Conservation (phyloP, 2,797 vertebrate genomes). For the Acanthiza pusilla region DNA sequence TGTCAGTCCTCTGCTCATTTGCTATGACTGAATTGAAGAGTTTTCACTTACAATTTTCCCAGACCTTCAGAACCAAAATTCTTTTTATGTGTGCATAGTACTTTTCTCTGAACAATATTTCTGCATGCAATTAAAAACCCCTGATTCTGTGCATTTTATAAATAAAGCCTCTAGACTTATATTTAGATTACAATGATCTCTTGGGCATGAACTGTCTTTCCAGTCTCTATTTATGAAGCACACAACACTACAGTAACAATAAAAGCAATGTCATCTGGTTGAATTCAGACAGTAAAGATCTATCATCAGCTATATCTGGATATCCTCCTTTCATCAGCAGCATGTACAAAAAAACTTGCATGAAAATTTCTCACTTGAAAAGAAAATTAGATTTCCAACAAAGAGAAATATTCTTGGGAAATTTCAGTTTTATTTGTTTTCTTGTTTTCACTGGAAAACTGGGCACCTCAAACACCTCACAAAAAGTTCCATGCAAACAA, state of each 20-base stretch:
- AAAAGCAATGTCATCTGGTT: slow-evolving; percentile 31
- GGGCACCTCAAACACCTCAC: background rate
- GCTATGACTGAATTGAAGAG: background rate
- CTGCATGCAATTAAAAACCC: background rate
- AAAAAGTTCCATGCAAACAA: background rate
- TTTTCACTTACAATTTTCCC: background rate
- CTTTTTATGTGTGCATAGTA: background rate
- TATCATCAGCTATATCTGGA: slow-evolving; percentile 17
- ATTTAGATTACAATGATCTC: slow-evolving; percentile 56
- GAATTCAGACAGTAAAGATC: slow-evolving; percentile 6
- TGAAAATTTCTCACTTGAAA: background rate
- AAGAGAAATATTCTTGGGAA: background rate
- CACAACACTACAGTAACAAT: background rate
- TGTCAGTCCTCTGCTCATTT: background rate
- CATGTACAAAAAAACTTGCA: background rate
- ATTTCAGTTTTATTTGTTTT: background rate
- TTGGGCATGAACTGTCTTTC: slow-evolving; percentile 26
- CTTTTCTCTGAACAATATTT: slow-evolving; percentile 6
- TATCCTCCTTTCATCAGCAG: slow-evolving; percentile 4
- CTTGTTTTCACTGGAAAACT: background rate
- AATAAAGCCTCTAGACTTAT: slow-evolving; percentile 39
- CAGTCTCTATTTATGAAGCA: slow-evolving; percentile 23
- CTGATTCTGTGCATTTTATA: slow-evolving; percentile 23
- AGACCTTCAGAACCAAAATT: background rate
- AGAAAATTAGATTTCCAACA: background rate